phyloP scores from a whole-genome alignment of 2,113 vertebrate genomes.

The Petrocephalus zakoni region DNA sequence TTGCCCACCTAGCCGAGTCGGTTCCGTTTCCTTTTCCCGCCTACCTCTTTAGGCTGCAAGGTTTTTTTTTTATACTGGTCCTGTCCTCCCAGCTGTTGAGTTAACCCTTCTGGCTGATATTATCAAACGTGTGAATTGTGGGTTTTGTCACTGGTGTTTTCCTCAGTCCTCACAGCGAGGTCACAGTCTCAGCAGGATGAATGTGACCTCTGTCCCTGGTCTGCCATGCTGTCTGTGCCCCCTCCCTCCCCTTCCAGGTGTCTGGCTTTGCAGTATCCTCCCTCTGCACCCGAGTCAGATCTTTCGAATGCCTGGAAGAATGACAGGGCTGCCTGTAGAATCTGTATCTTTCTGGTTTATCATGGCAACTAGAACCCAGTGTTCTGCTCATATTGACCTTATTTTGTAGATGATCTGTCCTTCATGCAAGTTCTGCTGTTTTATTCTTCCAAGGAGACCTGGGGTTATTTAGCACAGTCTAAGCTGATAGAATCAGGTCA shows the following conservation, averaged over 20 bases:
- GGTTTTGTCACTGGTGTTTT: not conserved
- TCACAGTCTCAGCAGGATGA: not conserved
- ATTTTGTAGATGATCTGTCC: not conserved
- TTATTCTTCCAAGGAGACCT: not conserved
- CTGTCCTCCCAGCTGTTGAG: too few species aligned
- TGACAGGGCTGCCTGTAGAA: too few species aligned
- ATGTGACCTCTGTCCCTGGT: not conserved
- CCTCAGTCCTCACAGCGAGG: not conserved
- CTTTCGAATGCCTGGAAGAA: not conserved
- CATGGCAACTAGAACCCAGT: not conserved
- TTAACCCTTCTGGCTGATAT: not conserved
- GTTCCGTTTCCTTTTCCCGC: too few species aligned
- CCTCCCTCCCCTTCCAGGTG: not conserved
- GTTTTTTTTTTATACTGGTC: too few species aligned
- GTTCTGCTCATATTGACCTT: not conserved
- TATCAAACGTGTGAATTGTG: not conserved
- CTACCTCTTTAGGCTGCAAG: too few species aligned
- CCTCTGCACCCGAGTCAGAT: not conserved
- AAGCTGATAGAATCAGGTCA: not conserved
- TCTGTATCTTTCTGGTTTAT: not conserved
- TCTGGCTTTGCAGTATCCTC: not conserved
- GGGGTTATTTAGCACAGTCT: not conserved
- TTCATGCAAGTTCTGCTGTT: not conserved
- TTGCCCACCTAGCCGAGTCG: too few species aligned
- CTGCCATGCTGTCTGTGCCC: not conserved